Conservation (phyloP, 2,113 vertebrate genomes). For the Xenopus laevis region DNA sequence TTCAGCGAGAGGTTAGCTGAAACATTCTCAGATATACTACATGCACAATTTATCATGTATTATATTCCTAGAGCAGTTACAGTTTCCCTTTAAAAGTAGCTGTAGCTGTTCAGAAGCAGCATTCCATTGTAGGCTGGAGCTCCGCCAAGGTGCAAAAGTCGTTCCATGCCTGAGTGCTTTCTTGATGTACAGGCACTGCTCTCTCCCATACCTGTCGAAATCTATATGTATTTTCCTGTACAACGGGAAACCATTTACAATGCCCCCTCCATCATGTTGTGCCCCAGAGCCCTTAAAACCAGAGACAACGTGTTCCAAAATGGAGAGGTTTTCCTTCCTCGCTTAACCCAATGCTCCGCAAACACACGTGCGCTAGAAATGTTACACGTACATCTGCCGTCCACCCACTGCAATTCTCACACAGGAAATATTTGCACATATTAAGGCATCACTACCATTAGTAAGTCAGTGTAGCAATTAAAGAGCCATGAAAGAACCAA, state of each 20-base stretch:
- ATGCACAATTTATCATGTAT: too few relatives aligned
- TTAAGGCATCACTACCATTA: background rate
- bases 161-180: too few relatives aligned
- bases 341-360: background rate
- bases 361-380: background rate
- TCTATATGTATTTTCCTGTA: background rate
- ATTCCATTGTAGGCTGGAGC: too few relatives aligned
- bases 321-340: slow-evolving; percentile 19
- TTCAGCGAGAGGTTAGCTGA: too few relatives aligned
- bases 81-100: too few relatives aligned
- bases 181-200: too few relatives aligned
- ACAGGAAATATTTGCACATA: slow-evolving; percentile 6
- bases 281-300: background rate
- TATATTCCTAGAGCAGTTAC: too few relatives aligned
- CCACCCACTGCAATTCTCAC: background rate
- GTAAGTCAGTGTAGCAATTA: too few relatives aligned
- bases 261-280: background rate
- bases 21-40: too few relatives aligned
- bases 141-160: too few relatives aligned
- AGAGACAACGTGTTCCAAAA: background rate
- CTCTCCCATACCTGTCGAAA: background rate
- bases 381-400: background rate
- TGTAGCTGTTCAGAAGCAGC: too few relatives aligned
- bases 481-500: too few relatives aligned
- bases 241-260: background rate